These are phyloP conservation scores for Acrocyrtus sp. DNA, from an alignment of 2,888 invertebrate genomes.

Conservation along the genomic window DNA sequence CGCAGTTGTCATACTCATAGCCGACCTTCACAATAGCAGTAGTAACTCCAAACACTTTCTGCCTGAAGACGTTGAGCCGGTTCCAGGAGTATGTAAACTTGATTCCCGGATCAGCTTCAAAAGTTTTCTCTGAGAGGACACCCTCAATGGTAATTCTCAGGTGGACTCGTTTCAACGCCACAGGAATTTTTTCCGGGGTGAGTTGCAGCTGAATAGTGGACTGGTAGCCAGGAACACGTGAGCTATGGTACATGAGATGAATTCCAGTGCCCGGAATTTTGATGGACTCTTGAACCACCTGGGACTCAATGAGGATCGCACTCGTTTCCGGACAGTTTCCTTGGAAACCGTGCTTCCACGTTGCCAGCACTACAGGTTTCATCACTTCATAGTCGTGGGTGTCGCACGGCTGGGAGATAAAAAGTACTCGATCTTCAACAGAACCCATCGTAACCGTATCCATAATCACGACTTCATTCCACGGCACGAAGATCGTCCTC, in stretches of 20 bases:
- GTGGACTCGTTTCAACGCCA: slow-evolving; percentile 86
- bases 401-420: slow-evolving; percentile 80
- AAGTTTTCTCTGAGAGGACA: slow-evolving; percentile 88
- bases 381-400: slow-evolving; percentile 91
- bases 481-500: slow-evolving; percentile 91
- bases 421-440: slow-evolving; percentile 79
- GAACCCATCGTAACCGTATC: slow-evolving; percentile 83
- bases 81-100: slow-evolving; percentile 99
- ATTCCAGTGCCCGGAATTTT: slow-evolving; percentile 94
- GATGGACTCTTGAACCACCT: slow-evolving; percentile 94
- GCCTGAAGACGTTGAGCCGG: slow-evolving; percentile 92
- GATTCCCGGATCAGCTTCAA: slow-evolving; percentile 96
- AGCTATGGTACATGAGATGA: slow-evolving; percentile 97
- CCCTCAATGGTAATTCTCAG: slow-evolving; percentile 94
- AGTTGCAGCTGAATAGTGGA: slow-evolving; percentile 92
- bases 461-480: slow-evolving; percentile 96
- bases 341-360: slow-evolving; percentile 95
- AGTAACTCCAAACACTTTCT: slow-evolving; percentile 96
- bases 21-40: slow-evolving; percentile 96
- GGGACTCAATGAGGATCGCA: slow-evolving; percentile 88
- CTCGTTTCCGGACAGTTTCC: slow-evolving; percentile 94
- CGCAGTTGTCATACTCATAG: slow-evolving; percentile 93
- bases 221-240: slow-evolving; percentile 90
- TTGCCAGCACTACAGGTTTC: slow-evolving; percentile 92
- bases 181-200: slow-evolving; percentile 85